A percentile compares a stretch with the other conserved stretches of the same genome.
Conservation (phyloP, 1,140 invertebrate genomes). For the Whitmania pigra region DNA sequence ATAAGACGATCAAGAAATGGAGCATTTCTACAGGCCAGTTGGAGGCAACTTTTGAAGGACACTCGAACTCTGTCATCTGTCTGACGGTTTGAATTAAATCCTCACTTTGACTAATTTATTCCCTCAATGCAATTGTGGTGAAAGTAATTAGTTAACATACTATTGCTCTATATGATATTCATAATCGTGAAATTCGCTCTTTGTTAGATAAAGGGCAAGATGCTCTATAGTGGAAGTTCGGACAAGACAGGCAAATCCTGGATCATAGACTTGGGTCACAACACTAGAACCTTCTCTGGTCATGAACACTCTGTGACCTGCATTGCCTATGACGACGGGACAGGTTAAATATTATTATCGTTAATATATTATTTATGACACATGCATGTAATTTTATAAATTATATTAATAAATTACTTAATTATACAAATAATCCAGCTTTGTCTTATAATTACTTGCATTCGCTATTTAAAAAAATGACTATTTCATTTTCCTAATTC, state of each 20-base stretch:
- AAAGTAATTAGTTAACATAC: not conserved
- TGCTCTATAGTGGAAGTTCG: conserved; percentile 3
- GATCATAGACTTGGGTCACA: not conserved
- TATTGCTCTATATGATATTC: not conserved
- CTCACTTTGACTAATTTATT: too few relatives aligned
- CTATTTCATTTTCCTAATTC: not conserved
- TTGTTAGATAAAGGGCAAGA: not conserved
- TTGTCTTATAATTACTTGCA: too few relatives aligned
- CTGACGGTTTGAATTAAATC: not conserved
- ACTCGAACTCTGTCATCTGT: conserved; percentile 7
- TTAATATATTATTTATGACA: not conserved
- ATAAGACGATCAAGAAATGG: conserved; percentile 49
- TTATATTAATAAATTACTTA: conserved; percentile 3
- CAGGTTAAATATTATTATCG: not conserved
- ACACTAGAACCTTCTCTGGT: not conserved
- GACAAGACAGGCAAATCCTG: conserved; percentile 5
- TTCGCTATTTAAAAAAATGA: too few relatives aligned
- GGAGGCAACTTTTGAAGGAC: conserved; percentile 35
- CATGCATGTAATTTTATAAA: not conserved
- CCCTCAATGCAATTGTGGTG: not conserved
- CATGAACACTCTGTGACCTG: conserved; percentile 6
- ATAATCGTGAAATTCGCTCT: not conserved
- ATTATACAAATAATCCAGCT: too few relatives aligned
- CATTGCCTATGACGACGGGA: not conserved
- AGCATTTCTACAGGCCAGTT: conserved; percentile 47